Conservation (phyloP, 2,797 vertebrate species). For the Urosaurus nigricauda region DNA sequence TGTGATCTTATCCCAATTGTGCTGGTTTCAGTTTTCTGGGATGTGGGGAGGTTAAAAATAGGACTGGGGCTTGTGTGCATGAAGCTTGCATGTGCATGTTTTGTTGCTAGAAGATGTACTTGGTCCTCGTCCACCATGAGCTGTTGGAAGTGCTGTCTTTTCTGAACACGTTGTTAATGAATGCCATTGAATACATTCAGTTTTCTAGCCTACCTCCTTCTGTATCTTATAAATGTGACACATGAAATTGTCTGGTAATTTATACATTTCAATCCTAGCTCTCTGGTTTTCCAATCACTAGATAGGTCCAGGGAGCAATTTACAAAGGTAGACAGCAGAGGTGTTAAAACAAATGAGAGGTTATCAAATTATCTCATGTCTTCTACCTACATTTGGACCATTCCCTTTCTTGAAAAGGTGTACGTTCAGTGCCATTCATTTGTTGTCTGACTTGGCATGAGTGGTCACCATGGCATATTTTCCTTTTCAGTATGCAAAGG, state of each 20-base stretch:
- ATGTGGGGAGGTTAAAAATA: not conserved
- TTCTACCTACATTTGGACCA: not conserved
- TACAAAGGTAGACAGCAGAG: not conserved
- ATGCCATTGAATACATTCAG: not conserved
- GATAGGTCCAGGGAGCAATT: not conserved
- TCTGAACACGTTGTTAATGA: not conserved
- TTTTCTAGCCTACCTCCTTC: not conserved
- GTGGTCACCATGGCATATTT: not conserved
- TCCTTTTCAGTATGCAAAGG: not conserved
- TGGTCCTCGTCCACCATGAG: not conserved
- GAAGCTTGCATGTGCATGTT: not conserved
- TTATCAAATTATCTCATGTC: not conserved
- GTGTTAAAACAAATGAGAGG: not conserved
- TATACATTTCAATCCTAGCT: not conserved
- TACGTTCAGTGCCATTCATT: not conserved
- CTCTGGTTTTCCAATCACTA: not conserved
- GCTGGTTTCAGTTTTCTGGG: not conserved
- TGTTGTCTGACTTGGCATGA: not conserved
- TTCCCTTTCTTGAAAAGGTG: not conserved
- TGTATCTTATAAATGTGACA: not conserved
- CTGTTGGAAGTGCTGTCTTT: not conserved
- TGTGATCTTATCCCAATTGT: not conserved
- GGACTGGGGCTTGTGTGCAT: not conserved
- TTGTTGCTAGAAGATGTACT: not conserved
- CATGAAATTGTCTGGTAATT: not conserved